Conservation (phyloP, 2,113 vertebrate genomes). For the Nettapus auritus region DNA sequence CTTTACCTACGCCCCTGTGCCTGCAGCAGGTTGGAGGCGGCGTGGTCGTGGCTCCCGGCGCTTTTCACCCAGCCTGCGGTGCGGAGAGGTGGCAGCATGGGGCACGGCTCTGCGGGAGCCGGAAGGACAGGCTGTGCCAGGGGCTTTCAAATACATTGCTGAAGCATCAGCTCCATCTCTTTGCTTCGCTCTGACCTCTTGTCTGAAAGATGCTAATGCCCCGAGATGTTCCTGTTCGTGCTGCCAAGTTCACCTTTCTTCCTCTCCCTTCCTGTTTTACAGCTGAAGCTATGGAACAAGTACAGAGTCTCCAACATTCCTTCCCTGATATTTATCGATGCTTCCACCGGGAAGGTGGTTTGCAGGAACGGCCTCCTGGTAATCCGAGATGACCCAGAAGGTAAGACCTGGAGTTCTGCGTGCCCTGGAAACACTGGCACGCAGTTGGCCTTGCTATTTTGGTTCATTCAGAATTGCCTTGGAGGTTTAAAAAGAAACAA, state of each 20-base stretch:
- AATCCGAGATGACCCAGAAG: constrained; percentile 96
- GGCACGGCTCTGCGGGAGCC: accelerated
- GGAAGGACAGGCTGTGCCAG: neutral
- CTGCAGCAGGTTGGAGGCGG: neutral
- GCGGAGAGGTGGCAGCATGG: neutral
- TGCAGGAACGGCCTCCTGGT: constrained; percentile 95
- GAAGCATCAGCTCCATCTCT: neutral
- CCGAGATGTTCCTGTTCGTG: neutral
- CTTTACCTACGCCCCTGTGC: accelerated
- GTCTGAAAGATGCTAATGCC: neutral
- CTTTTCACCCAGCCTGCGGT: neutral
- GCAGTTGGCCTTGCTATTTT: neutral
- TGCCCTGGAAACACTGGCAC: neutral
- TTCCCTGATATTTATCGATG: constrained; percentile 96
- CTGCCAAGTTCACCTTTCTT: neutral
- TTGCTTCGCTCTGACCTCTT: neutral
- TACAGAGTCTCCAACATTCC: constrained; percentile 98
- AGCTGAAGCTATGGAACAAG: constrained; percentile 99
- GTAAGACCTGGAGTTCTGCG: constrained; percentile 64
- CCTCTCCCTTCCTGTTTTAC: constrained; percentile 28
- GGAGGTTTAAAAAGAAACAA: neutral
- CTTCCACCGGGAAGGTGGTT: constrained; percentile 89
- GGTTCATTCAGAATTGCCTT: neutral
- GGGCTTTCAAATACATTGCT: neutral
- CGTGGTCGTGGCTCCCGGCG: neutral